These are phyloP conservation scores for Procavia capensis DNA, from an alignment of 2,113 vertebrate genomes.

Conservation along the genomic window DNA sequence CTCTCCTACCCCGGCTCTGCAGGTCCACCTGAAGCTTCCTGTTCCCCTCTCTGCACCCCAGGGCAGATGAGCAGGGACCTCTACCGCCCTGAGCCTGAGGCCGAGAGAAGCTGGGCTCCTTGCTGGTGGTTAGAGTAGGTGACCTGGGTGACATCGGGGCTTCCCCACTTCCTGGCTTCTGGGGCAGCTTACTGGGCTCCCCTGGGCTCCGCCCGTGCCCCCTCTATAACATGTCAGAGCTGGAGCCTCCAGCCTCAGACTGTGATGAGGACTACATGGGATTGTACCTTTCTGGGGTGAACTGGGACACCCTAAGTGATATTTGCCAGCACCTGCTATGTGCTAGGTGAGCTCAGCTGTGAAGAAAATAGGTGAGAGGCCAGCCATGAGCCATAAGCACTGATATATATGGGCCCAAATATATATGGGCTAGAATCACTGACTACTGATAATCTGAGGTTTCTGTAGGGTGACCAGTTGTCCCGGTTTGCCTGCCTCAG, in stretches of 20 bases:
- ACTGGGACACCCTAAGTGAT: background rate
- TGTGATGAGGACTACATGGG: fast-evolving
- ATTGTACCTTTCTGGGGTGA: background rate
- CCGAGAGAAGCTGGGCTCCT: background rate
- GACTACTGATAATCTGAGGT: background rate
- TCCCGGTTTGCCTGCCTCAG: background rate
- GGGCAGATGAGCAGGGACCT: background rate
- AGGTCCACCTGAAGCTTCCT: slow-evolving; percentile 30
- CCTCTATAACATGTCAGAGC: background rate
- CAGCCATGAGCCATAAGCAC: fast-evolving
- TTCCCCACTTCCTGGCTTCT: background rate
- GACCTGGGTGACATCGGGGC: background rate
- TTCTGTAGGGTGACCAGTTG: background rate
- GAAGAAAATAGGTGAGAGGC: too few species aligned
- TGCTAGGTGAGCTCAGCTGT: fast-evolving
- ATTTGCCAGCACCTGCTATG: background rate
- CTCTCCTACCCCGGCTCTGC: background rate
- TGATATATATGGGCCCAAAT: fast-evolving
- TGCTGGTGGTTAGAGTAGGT: background rate
- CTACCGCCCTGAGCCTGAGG: background rate
- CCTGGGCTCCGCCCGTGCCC: background rate
- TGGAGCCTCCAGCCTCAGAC: background rate
- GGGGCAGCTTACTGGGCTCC: background rate
- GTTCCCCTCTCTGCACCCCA: background rate
- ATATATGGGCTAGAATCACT: too few species aligned